Percentiles rank a stretch among this genome's conserved stretches.
These are phyloP conservation scores for Danio aesculapii DNA, from an alignment of 2,797 vertebrate species.

Conservation along the genomic window DNA sequence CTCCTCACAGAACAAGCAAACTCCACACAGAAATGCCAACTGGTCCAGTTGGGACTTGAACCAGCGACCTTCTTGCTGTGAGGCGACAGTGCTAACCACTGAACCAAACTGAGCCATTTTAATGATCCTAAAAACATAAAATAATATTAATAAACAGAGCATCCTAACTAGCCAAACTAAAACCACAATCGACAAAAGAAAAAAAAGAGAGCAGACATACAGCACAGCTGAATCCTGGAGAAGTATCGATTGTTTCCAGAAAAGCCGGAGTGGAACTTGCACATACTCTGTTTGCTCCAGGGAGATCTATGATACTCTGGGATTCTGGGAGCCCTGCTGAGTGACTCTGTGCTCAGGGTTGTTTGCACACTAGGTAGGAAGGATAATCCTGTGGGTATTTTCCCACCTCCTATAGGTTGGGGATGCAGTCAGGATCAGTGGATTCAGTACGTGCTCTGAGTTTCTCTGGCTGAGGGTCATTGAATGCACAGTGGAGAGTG, in stretches of 20 bases:
- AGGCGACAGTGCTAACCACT: too few relatives aligned
- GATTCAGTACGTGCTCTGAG: slow-evolving; percentile 48
- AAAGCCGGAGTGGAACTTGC: slow-evolving; percentile 30
- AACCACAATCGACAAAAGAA: neutral
- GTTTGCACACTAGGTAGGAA: slow-evolving; percentile 55
- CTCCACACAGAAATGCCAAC: too few relatives aligned
- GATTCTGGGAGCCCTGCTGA: slow-evolving; percentile 46
- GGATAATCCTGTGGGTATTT: slow-evolving; percentile 65
- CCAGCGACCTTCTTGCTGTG: too few relatives aligned
- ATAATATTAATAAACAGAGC: too few relatives aligned
- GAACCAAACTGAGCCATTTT: too few relatives aligned
- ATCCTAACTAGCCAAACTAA: neutral
- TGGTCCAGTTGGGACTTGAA: too few relatives aligned
- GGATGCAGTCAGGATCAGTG: slow-evolving; percentile 57
- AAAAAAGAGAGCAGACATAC: slow-evolving; percentile 14
- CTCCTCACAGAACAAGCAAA: too few relatives aligned
- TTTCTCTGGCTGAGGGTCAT: slow-evolving; percentile 73
- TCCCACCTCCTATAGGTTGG: slow-evolving; percentile 61
- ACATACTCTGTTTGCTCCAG: slow-evolving; percentile 34
- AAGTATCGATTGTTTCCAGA: slow-evolving; percentile 46
- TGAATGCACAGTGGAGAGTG: slow-evolving; percentile 74
- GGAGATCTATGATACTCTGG: slow-evolving; percentile 43
- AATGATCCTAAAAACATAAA: too few relatives aligned
- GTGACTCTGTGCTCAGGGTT: slow-evolving; percentile 56
- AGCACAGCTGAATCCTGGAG: slow-evolving; percentile 15